These are phyloP conservation scores for Ceramica pisi DNA, from an alignment of 2,888 invertebrate genomes.

Conservation along the genomic window DNA sequence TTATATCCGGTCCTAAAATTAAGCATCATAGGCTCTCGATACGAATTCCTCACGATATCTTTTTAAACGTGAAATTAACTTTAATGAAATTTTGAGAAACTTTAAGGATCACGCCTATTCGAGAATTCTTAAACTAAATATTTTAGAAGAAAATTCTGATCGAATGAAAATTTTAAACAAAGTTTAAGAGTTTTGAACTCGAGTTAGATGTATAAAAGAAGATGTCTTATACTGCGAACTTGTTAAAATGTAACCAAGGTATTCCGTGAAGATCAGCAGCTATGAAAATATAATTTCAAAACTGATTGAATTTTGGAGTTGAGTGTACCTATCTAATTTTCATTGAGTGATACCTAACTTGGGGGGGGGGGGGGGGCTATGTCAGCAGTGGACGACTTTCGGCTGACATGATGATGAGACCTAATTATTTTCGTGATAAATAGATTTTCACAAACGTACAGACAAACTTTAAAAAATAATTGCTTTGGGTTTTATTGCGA, in stretches of 20 bases:
- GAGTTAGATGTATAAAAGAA: slow-evolving; percentile 30
- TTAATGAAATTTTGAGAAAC: slow-evolving; percentile 42
- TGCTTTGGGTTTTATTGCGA: no score
- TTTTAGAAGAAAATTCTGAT: slow-evolving; percentile 54
- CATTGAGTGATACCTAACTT: no score
- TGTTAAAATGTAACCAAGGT: slow-evolving; percentile 16
- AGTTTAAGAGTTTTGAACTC: slow-evolving; percentile 30
- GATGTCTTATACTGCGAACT: slow-evolving; percentile 6
- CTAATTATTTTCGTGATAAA: no score
- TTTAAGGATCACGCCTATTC: slow-evolving; percentile 35
- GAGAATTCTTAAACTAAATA: slow-evolving; percentile 55
- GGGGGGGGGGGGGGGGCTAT: no score
- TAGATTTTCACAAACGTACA: no score
- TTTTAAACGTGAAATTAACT: slow-evolving; percentile 33
- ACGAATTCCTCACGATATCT: slow-evolving; percentile 1
- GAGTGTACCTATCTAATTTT: background rate
- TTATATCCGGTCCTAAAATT: background rate
- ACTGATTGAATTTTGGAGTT: background rate
- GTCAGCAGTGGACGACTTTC: no score
- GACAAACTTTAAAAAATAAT: no score
- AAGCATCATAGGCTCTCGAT: background rate
- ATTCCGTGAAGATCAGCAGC: background rate
- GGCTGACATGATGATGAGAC: no score
- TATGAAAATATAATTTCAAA: background rate
- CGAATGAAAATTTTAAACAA: slow-evolving; percentile 55